Conservation (phyloP, 2,113 vertebrate genomes). For the Penelope pileata region DNA sequence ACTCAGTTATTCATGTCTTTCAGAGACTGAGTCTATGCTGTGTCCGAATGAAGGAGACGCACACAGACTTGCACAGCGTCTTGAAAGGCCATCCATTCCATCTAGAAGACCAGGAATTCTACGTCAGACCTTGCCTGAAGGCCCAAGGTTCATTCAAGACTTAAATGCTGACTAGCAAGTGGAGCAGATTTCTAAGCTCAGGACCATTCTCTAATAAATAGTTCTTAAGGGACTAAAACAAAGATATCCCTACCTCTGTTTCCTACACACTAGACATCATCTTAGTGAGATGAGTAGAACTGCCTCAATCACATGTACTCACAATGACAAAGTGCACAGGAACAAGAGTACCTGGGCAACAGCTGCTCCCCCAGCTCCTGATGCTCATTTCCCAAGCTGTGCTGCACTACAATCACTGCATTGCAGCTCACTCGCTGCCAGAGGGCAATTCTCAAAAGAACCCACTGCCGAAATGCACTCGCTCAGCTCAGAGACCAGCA, state of each 20-base stretch:
- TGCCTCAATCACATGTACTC: rapidly evolving
- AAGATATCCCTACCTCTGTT: not conserved
- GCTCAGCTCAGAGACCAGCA: not conserved
- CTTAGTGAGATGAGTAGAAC: not conserved
- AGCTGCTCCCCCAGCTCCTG: not conserved
- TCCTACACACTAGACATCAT: not conserved
- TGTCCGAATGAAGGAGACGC: not conserved
- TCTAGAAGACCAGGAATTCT: not conserved
- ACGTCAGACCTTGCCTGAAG: not conserved
- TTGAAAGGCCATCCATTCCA: not conserved
- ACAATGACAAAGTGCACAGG: not conserved
- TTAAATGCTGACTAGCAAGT: rapidly evolving
- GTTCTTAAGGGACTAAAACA: not conserved
- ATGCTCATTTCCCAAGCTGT: not conserved
- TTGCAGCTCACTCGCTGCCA: not conserved
- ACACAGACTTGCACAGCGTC: rapidly evolving
- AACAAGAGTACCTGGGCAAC: not conserved
- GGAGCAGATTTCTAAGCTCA: not conserved
- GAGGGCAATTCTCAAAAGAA: not conserved
- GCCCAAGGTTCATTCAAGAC: not conserved
- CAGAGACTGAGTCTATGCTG: not conserved
- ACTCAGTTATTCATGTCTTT: rapidly evolving
- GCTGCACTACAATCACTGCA: not conserved
- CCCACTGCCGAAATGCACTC: not conserved
- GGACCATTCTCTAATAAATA: not conserved